A percentile compares a stretch with the other conserved stretches of the same genome.
These are phyloP conservation scores for Boleophthalmus pectinirostris DNA, from an alignment of 2,113 vertebrate genomes.

Conservation along the genomic window DNA sequence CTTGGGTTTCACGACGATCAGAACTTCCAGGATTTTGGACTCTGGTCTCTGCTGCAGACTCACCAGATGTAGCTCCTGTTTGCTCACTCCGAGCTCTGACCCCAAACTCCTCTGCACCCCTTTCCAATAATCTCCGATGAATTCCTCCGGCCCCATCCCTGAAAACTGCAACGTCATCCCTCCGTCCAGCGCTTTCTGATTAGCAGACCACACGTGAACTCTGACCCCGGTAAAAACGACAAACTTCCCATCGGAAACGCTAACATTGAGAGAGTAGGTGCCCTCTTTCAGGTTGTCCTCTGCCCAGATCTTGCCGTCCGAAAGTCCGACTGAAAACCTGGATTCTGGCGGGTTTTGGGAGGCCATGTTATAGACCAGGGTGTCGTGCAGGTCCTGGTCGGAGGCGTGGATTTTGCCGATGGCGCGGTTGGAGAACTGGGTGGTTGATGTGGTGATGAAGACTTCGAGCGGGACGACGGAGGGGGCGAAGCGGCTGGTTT, in stretches of 20 bases:
- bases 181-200: conserved; percentile 76
- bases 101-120: conserved; percentile 87
- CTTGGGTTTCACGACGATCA: conserved; percentile 78
- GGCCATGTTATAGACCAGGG: conserved; percentile 79
- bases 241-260: conserved; percentile 89
- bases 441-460: conserved; percentile 82
- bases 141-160: conserved; percentile 85
- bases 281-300: conserved; percentile 80
- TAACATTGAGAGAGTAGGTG: conserved; percentile 86
- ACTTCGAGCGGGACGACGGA: conserved; percentile 88
- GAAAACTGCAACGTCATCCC: conserved; percentile 83
- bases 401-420: conserved; percentile 92
- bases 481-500: conserved; percentile 87
- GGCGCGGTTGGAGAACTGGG: conserved; percentile 80
- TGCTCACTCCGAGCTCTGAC: conserved; percentile 73
- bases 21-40: conserved; percentile 77
- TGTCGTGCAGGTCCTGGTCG: conserved; percentile 89
- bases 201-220: conserved; percentile 84
- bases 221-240: conserved; percentile 75
- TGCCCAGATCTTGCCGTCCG: conserved; percentile 87
- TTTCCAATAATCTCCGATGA: conserved; percentile 91
- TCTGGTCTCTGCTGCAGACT: conserved; percentile 85
- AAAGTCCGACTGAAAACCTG: conserved; percentile 81
- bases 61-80: conserved; percentile 86
- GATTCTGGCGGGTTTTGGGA: conserved; percentile 57